These are phyloP conservation scores for Hydrolagus affinis DNA, from an alignment of 2,113 vertebrate genomes.

Conservation along the genomic window DNA sequence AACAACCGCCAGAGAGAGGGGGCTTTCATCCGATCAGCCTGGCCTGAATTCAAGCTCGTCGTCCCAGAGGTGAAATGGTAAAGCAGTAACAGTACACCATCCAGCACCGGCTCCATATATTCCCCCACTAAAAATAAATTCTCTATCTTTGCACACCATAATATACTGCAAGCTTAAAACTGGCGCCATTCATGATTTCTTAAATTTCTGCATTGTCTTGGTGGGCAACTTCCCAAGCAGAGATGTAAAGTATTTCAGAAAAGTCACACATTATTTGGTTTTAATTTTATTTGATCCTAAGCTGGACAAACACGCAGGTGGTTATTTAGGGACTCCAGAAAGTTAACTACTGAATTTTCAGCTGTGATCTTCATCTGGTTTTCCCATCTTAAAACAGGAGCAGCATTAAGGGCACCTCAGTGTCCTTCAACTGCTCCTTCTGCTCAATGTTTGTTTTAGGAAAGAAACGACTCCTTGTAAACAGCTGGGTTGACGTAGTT, in stretches of 20 bases:
- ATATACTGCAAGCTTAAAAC: no score
- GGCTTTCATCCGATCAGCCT: no score
- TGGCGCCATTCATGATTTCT: not conserved
- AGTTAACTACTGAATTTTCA: not conserved
- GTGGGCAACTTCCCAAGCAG: not conserved
- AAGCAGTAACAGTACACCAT: no score
- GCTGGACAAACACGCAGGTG: not conserved
- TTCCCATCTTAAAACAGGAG: not conserved
- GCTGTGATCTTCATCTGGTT: not conserved
- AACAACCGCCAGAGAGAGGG: no score
- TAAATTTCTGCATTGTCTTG: not conserved
- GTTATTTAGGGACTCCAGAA: not conserved
- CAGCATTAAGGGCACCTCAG: not conserved
- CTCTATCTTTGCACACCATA: no score
- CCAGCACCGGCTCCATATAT: no score
- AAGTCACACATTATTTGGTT: not conserved
- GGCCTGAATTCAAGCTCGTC: no score
- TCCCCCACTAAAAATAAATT: no score
- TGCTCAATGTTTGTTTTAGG: not conserved
- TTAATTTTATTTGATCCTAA: not conserved
- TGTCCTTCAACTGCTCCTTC: no score
- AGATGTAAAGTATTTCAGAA: not conserved
- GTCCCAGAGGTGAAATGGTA: no score
- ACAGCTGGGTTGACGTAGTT: not conserved
- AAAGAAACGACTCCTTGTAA: not conserved